Base-by-base conservation (phyloP, 2,888 invertebrate species). In the Limnephilus marmoratus region DNA sequence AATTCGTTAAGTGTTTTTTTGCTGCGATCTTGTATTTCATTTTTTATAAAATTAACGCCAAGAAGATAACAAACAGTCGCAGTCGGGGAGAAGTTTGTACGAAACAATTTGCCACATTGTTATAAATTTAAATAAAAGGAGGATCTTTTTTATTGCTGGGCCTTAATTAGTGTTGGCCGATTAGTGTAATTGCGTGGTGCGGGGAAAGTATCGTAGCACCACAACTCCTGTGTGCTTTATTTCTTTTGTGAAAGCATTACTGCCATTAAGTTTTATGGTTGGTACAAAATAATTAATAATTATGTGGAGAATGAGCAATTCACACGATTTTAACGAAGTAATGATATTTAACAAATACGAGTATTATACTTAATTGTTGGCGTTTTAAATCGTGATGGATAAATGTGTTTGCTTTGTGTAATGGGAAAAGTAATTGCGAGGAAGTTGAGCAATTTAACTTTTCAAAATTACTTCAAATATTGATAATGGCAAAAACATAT, bases 41-140 rank as follows among this genome's bases (percentile, higher is more conserved):
- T 68, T 68, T 24, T 68, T 24, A 24, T 24, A 68, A 68, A 68
- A 68, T 68, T 68, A n/a, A 68, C 68, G 68, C 24, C 0, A 9
- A 68, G 7, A 68, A 68, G 68, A 68, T 68, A 68, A 68, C 68
- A 24, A 68, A 68, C 18, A 53, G 53, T 53, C 24, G 15, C 49
- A 68, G n/a, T 24, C 24, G 24, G 24, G 68, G 68, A 68, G 68
- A n/a, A 24, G 24, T 68, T 68, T 68, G 24, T 24, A n/a, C 68
- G 7, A 7, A 24, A 45, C 86, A 86, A 29, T 68, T 31, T 37
- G 37, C 88, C 88, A 68, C 88, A 68, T 88, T 34, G 88, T 68
- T 45, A n/a, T 68, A 68, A 88, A 88, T 88, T 88, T 53, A 88
- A 88, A 88, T 88, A 68, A 88, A 88, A 88, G 29, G 34, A 68